Evolutionary conservation across 2,113 vertebrate species (phyloP).

Genomic region (Calyptomena viridis): DNA sequence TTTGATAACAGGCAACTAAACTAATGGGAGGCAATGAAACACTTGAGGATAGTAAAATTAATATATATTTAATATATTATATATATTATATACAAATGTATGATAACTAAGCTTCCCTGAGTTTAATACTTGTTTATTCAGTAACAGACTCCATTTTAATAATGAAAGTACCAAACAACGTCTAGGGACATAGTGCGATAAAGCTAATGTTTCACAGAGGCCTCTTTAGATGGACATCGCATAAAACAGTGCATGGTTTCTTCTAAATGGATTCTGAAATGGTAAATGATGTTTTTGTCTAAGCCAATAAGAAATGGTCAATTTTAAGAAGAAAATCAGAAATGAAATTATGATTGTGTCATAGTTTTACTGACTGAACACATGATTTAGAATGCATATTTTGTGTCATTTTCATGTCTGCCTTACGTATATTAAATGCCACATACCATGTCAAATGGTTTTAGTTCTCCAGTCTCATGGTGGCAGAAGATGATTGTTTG

Average conservation of each 20-base stretch:
- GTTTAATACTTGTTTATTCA: not conserved
- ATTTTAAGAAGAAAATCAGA: not conserved
- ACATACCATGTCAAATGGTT: not conserved
- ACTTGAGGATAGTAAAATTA: not conserved
- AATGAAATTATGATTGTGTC: not conserved
- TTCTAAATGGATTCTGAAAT: not conserved
- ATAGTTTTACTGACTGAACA: not conserved
- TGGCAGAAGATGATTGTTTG: no score
- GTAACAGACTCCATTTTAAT: not conserved
- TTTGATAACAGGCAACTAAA: not conserved
- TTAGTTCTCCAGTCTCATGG: no score
- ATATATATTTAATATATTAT: not conserved
- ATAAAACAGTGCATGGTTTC: not conserved
- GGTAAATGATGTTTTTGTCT: not conserved
- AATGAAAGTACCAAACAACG: not conserved
- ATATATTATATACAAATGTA: not conserved
- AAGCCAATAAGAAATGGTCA: not conserved
- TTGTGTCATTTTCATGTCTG: not conserved
- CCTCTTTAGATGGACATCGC: not conserved
- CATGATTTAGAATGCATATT: not conserved
- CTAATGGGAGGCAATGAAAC: not conserved
- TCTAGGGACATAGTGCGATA: not conserved
- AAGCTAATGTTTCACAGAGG: not conserved
- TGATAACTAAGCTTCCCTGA: not conserved
- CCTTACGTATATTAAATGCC: not conserved